A percentile compares a stretch with the other conserved stretches of the same genome.
Conservation (phyloP, 37 sponge, comb jelly and placozoan genomes). For the Mnemiopsis leidyi region DNA sequence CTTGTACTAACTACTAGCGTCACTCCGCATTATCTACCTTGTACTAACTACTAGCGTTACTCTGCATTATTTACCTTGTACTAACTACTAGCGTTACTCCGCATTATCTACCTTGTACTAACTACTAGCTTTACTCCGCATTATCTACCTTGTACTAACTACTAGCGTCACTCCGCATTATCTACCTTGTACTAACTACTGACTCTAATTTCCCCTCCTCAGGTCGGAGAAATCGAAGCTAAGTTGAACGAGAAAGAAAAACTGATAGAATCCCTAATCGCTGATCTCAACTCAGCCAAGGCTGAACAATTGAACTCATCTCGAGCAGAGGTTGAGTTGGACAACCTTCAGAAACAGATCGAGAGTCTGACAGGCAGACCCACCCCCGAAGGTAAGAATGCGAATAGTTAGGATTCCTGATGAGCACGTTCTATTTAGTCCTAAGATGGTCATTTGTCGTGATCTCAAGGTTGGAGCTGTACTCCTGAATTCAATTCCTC, state of each 20-base stretch:
- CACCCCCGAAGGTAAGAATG: neutral
- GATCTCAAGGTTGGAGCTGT: too few relatives aligned
- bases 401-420: neutral
- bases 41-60: too few relatives aligned
- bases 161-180: too few relatives aligned
- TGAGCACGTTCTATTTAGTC: neutral
- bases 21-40: too few relatives aligned
- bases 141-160: too few relatives aligned
- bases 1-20: too few relatives aligned
- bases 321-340: slow-evolving; percentile 1
- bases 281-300: neutral
- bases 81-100: too few relatives aligned
- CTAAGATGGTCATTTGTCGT: neutral
- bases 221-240: slow-evolving; percentile 25
- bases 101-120: too few relatives aligned
- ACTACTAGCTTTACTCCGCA: too few relatives aligned
- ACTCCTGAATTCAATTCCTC: too few relatives aligned
- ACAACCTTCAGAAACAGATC: slow-evolving; percentile 7
- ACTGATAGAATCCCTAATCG: neutral
- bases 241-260: slow-evolving; percentile 47
- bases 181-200: neutral
- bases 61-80: too few relatives aligned
- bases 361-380: neutral
- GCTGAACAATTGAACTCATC: neutral
- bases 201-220: neutral